These are phyloP conservation scores for Dendrolimus houi DNA, from an alignment of 2,888 invertebrate species.

Conservation along the genomic window DNA sequence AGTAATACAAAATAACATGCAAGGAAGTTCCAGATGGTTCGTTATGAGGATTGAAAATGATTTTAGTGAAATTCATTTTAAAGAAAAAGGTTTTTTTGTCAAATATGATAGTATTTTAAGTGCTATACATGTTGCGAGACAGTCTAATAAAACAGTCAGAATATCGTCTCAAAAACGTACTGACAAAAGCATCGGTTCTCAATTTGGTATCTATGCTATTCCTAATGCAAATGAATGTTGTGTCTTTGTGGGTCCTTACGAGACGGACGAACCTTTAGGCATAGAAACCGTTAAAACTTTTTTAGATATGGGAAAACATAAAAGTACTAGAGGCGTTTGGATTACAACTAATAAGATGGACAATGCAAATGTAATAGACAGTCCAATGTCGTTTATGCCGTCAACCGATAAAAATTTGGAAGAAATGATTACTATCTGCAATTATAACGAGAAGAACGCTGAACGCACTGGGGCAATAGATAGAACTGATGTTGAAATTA, in stretches of 20 bases:
- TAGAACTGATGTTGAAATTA: slow-evolving; percentile 6
- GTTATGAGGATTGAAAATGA: slow-evolving; percentile 72
- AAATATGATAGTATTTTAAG: slow-evolving; percentile 67
- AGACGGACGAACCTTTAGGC: slow-evolving; percentile 48
- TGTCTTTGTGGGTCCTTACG: slow-evolving; percentile 64
- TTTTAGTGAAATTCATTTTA: slow-evolving; percentile 70
- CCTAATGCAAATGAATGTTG: slow-evolving; percentile 43
- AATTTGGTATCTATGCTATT: slow-evolving; percentile 64
- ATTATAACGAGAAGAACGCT: slow-evolving; percentile 3
- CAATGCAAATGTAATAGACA: slow-evolving; percentile 51
- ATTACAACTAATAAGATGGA: slow-evolving; percentile 54
- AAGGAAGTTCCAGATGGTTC: slow-evolving; percentile 67
- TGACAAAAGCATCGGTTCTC: slow-evolving; percentile 28
- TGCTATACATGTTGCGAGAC: slow-evolving; percentile 61
- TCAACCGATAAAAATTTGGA: slow-evolving; percentile 9
- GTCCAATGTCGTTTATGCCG: slow-evolving; percentile 53
- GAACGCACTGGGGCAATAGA: slow-evolving; percentile 1
- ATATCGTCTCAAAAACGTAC: slow-evolving; percentile 48
- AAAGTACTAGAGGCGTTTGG: slow-evolving; percentile 55
- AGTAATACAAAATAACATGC: background rate
- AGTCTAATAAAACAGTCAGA: slow-evolving; percentile 64
- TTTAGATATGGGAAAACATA: slow-evolving; percentile 17
- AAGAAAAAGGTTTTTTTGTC: slow-evolving; percentile 67
- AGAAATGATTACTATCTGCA: slow-evolving; percentile 21
- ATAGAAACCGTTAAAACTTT: slow-evolving; percentile 51